Evolutionary conservation across 2,888 invertebrate genomes (phyloP).

Genomic region (Eupithecia insigniata): DNA sequence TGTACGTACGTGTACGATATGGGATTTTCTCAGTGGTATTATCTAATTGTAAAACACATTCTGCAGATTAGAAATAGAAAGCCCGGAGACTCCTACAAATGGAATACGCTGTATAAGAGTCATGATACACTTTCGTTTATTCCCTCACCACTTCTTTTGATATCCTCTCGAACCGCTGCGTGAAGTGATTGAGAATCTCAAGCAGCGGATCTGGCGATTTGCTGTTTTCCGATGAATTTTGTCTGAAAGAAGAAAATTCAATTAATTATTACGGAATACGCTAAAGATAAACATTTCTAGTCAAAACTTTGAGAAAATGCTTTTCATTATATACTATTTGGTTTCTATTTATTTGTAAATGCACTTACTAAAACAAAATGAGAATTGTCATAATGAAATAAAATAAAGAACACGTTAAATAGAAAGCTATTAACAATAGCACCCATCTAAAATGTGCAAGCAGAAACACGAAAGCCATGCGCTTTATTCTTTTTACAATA

Average conservation of each 20-base stretch:
- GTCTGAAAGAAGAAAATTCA: conserved; percentile 57
- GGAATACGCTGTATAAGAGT: neutral
- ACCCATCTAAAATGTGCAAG: neutral
- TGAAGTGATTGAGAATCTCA: conserved; percentile 69
- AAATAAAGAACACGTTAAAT: neutral
- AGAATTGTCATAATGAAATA: neutral
- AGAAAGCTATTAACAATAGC: conserved; percentile 3
- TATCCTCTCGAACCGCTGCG: conserved; percentile 71
- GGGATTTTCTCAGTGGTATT: too few relatives aligned
- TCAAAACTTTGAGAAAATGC: neutral
- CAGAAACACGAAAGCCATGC: neutral
- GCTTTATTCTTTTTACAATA: neutral
- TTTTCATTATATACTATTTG: too few relatives aligned
- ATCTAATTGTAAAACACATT: too few relatives aligned
- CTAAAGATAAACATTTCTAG: neutral
- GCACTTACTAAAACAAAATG: neutral
- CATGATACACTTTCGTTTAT: neutral
- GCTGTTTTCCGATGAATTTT: conserved; percentile 77
- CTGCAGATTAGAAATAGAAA: neutral
- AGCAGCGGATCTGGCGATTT: conserved; percentile 62
- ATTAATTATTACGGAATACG: neutral
- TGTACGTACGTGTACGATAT: too few relatives aligned
- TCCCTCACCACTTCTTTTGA: conserved; percentile 73
- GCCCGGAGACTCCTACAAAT: neutral
- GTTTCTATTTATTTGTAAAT: neutral